These are phyloP conservation scores for Hyperoplus immaculatus DNA, from an alignment of 2,797 vertebrate species.

Conservation along the genomic window DNA sequence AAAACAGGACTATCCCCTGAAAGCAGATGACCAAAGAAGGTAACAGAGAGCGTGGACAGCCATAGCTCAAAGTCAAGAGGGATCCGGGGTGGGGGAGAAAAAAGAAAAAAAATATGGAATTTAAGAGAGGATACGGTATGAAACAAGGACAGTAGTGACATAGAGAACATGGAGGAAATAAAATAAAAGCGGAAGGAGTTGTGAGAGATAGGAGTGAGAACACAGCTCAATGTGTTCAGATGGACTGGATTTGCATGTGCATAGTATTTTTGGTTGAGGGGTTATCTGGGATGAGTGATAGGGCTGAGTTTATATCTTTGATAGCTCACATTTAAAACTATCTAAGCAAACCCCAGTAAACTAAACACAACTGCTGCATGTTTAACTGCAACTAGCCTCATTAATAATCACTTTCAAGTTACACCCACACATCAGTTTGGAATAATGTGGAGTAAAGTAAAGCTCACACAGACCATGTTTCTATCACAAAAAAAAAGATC, in stretches of 20 bases:
- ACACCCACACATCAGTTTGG: not conserved
- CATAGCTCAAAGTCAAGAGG: conserved; percentile 38
- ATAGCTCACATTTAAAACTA: not conserved
- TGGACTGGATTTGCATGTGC: not conserved
- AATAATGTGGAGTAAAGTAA: not conserved
- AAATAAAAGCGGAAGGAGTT: conserved; percentile 4
- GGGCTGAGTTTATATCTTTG: not conserved
- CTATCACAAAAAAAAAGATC: not conserved
- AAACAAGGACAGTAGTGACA: not conserved
- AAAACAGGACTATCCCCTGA: conserved; percentile 30
- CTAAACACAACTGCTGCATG: not conserved
- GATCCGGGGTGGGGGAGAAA: conserved; percentile 24
- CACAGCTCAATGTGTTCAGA: not conserved
- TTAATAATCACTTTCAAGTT: not conserved
- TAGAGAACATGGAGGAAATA: not conserved
- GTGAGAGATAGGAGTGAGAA: conserved; percentile 4
- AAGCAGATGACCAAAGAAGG: conserved; percentile 80
- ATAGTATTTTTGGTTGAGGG: not conserved
- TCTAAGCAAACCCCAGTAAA: conserved; percentile 16
- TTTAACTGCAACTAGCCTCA: conserved; percentile 3
- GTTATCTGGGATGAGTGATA: not conserved
- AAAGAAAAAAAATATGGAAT: not conserved
- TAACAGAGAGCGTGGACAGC: conserved; percentile 37
- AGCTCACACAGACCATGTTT: not conserved
- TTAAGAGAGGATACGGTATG: not conserved